phyloP scores from a whole-genome alignment of 92 coral and sea anemone genomes.

The Isaurus tuberculatus region DNA sequence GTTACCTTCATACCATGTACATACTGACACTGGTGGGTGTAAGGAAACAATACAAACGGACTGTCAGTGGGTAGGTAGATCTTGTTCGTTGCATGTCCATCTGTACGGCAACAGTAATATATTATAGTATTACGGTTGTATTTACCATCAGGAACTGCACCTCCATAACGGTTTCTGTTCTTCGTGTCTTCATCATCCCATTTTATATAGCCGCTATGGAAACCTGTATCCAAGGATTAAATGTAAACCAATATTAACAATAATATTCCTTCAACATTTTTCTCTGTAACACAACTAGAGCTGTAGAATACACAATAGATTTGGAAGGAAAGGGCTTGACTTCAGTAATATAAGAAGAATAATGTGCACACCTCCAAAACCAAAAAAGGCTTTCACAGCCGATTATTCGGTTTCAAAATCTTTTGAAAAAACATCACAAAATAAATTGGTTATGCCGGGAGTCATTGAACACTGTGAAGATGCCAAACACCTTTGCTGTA shows the following conservation, averaged over 20 bases:
- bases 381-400: no score
- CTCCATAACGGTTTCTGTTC: slow-evolving; percentile 42
- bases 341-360: no score
- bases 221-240: slow-evolving; percentile 10
- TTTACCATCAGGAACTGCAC: slow-evolving; percentile 59
- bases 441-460: no score
- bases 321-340: no score
- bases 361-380: no score
- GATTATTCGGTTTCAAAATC: no score
- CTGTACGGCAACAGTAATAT: slow-evolving; percentile 64
- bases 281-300: no score
- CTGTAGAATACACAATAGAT: no score
- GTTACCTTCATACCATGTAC: slow-evolving; percentile 36
- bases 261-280: no score
- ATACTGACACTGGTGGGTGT: slow-evolving; percentile 43
- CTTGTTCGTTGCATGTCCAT: slow-evolving; percentile 66
- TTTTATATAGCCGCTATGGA: slow-evolving; percentile 48
- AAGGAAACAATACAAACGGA: slow-evolving; percentile 51
- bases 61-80: slow-evolving; percentile 67
- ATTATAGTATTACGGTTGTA: slow-evolving; percentile 47
- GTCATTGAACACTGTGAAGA: no score
- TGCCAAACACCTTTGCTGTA: no score
- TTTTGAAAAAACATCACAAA: no score
- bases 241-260: not conserved
- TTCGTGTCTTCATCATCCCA: slow-evolving; percentile 68